These are phyloP conservation scores for Pterocles orientalis DNA, from an alignment of 2,113 vertebrate genomes.

Conservation along the genomic window DNA sequence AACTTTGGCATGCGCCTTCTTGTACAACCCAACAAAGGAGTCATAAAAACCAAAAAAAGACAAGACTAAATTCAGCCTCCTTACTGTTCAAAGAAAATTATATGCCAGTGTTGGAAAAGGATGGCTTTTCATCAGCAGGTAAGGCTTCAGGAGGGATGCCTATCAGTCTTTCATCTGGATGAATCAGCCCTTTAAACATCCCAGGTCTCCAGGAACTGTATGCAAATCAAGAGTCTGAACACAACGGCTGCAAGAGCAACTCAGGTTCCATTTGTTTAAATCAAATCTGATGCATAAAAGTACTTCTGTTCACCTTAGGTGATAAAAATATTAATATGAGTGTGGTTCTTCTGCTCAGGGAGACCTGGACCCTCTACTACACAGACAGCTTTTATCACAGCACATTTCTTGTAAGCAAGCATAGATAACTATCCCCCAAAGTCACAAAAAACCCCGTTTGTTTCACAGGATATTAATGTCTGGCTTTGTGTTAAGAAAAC, in stretches of 20 bases:
- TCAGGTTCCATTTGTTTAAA: not conserved
- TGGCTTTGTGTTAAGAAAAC: not conserved
- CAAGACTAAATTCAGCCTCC: not conserved
- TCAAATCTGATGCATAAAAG: not conserved
- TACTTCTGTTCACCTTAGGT: not conserved
- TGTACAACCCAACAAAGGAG: not conserved
- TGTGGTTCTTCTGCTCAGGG: not conserved
- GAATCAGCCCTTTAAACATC: not conserved
- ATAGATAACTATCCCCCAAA: not conserved
- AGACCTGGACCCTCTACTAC: not conserved
- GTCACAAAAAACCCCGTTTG: not conserved
- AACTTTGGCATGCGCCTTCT: not conserved
- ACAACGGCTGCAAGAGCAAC: not conserved
- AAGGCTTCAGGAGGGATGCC: not conserved
- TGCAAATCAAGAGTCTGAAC: not conserved
- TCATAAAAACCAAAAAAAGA: not conserved
- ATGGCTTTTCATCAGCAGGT: slow-evolving; percentile 31
- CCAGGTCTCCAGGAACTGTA: not conserved
- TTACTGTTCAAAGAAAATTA: not conserved
- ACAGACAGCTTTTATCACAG: fast-evolving
- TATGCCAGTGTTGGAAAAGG: not conserved
- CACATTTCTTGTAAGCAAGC: not conserved
- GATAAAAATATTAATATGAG: not conserved
- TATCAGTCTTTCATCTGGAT: not conserved
- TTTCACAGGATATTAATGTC: not conserved